Evolutionary conservation across 2,797 vertebrate genomes (phyloP), one percentile per base, ranked within the genome.

Genomic region (Argentina silus): DNA sequence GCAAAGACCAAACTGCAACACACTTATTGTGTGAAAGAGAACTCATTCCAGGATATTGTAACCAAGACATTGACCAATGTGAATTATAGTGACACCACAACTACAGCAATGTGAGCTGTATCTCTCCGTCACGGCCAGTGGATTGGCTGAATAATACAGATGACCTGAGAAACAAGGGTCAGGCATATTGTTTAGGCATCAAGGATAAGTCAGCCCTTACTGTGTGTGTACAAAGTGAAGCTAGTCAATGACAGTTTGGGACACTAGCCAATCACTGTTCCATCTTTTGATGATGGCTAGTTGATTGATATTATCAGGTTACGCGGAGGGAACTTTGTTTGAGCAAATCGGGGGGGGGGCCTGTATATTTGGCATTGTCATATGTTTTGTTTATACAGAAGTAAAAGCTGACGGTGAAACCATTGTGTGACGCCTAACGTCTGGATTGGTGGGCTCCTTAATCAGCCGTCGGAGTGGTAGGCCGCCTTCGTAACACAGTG

Each of bases 81-180:
- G 79, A 81, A 67, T 80, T 83, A 83, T 67, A 79, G 71, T 81
- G 75, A 86, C 78, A 82, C 70, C 85, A 90, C 88, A 87, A 88
- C 91, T 83, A 85, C 83, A 85, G 81, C 77, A 90, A 86, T 91
- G 84, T 90, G 84, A 87, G 82, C 70, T 80, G 68, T 72, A 75
- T 83, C 53, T 86, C 69, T 78, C 74, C 42, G 78, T 78, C 66
- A 69, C 48, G 74, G 74, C 76, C 44, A 44, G 78, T 79, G 63
- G 36, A 79, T 21, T 69, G 68, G 55, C 70, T 72, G 76, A 80
- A 79, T 75, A 55, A 77, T 70, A 78, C 55, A 61, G 53, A 55
- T 50, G 43, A 55, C 74, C 76, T 48, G 69, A 76, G 67, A 19
- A 74, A 78, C 78, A 65, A 21, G 45, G 72, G 36, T 44, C 69